Base-by-base conservation (phyloP, 2,113 vertebrate species). In the Hydrolagus affinis region DNA sequence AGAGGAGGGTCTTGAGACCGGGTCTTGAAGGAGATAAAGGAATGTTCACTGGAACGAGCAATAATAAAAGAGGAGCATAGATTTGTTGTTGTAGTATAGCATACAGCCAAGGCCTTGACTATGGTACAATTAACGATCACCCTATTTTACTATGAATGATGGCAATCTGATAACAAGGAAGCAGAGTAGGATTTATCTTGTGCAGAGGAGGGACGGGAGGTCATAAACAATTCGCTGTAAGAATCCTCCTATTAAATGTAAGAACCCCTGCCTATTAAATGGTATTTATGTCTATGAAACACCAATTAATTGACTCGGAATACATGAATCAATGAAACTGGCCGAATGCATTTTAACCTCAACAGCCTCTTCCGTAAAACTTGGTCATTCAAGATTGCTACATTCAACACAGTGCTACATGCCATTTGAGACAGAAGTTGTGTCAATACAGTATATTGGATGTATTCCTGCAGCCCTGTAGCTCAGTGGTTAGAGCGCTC, bases 241-340 rank as follows among this genome's bases (percentile, higher is more conserved):
- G 21, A 83, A 28, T 66, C 25, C 21, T 30, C 28, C 60, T 19
- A 83, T 83, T 30, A 75, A 75, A 83, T 83, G n/a, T 68, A 57
- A 8, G 21, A 83, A 28, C 64, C 25, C 21, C 73, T n/a, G n/a
- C 28, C 60, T 19, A 83, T 83, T 30, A 75, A 75, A 83, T 83
- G n/a, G 30, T 66, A 32, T 66, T 28, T 32, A 25, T 14, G 28
- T 68, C 28, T 28, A 68, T 25, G 66, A 83, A 83, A 83, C 66
- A 62, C 60, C 8, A 30, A 66, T 23, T 83, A 83, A 66, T 83
- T 83, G 30, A 83, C 62, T 68, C 25, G 66, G 17, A 23, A 66
- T 19, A 8, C 77, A 66, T 83, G 28, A 83, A 64, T 83, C 78
- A 68, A 83, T 56, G 62, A 32, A 66, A 23, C 78, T 83, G 62